A percentile compares a stretch with the other conserved stretches of the same genome.
These are phyloP conservation scores for Drosophila kikkawai DNA, from an alignment of 1,140 invertebrate genomes.

Conservation along the genomic window DNA sequence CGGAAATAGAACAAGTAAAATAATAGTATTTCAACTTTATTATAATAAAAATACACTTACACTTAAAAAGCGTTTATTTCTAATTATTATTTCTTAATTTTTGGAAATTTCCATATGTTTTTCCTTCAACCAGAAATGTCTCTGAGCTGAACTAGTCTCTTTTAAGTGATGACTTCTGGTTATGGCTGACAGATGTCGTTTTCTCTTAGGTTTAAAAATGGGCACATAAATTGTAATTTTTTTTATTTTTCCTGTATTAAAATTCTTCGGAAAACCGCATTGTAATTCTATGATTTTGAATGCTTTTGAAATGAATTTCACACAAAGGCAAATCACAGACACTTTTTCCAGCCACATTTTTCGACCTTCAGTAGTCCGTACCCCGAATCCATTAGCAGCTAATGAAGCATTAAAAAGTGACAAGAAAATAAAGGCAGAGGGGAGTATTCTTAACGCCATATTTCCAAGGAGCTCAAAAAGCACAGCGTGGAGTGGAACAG, in stretches of 20 bases:
- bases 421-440: constrained; percentile 47
- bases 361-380: constrained; percentile 6
- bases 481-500: constrained; percentile 33
- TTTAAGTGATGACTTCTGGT: constrained; percentile 37
- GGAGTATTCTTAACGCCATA: constrained; percentile 71
- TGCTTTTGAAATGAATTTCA: background rate
- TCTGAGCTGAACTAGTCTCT: constrained; percentile 6
- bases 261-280: constrained; percentile 1
- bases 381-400: constrained; percentile 74
- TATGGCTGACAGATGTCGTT: constrained; percentile 29
- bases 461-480: constrained; percentile 73
- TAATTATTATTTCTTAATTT: constrained; percentile 1
- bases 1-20: background rate
- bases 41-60: background rate
- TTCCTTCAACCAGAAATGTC: constrained; percentile 9
- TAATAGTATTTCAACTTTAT: background rate
- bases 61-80: too few relatives aligned
- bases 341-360: background rate
- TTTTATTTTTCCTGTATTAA: too few relatives aligned
- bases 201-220: background rate
- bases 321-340: constrained; percentile 36
- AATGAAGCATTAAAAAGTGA: constrained; percentile 81
- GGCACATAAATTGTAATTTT: too few relatives aligned
- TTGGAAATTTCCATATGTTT: background rate
- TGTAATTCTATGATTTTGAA: constrained; percentile 5